A percentile compares a stretch with the other conserved stretches of the same genome.
Conservation (phyloP, 2,888 invertebrate species). For the Luffia ferchaultella region DNA sequence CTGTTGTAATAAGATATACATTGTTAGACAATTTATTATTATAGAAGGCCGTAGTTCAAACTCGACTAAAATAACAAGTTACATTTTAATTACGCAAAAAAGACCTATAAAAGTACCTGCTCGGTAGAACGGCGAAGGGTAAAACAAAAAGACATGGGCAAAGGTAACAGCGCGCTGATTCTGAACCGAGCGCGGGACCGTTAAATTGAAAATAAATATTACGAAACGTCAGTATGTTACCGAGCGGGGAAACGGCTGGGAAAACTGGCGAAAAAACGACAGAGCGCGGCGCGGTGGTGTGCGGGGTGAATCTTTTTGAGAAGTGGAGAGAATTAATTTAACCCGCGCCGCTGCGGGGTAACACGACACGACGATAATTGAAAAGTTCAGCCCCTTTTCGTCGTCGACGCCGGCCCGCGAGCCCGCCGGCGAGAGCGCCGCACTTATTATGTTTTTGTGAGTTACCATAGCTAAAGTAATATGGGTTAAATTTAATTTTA, state of each 20-base stretch:
- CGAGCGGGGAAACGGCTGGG: conserved; percentile 38
- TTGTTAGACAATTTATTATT: too few relatives aligned
- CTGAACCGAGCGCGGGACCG: conserved; percentile 52
- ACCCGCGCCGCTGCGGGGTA: conserved; percentile 61
- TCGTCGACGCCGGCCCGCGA: conserved; percentile 36
- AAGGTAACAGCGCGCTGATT: conserved; percentile 44
- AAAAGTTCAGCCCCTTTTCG: conserved; percentile 63
- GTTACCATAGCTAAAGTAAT: neutral
- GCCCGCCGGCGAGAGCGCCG: conserved; percentile 17
- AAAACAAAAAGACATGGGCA: conserved; percentile 33
- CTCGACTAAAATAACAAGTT: too few relatives aligned
- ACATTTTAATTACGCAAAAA: neutral
- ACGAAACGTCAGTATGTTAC: conserved; percentile 64
- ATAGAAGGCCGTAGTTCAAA: too few relatives aligned
- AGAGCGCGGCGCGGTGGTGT: neutral
- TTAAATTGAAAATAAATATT: conserved; percentile 67
- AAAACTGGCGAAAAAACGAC: conserved; percentile 21
- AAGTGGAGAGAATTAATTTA: conserved; percentile 67
- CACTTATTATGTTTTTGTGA: neutral
- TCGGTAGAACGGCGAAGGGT: neutral
- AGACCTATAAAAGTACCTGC: neutral
- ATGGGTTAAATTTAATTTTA: neutral
- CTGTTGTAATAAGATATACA: too few relatives aligned
- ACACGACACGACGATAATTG: conserved; percentile 65
- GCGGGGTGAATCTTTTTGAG: conserved; percentile 60